Evolutionary conservation across 2,888 invertebrate genomes (phyloP).

Genomic region (Nyleta sp.): DNA sequence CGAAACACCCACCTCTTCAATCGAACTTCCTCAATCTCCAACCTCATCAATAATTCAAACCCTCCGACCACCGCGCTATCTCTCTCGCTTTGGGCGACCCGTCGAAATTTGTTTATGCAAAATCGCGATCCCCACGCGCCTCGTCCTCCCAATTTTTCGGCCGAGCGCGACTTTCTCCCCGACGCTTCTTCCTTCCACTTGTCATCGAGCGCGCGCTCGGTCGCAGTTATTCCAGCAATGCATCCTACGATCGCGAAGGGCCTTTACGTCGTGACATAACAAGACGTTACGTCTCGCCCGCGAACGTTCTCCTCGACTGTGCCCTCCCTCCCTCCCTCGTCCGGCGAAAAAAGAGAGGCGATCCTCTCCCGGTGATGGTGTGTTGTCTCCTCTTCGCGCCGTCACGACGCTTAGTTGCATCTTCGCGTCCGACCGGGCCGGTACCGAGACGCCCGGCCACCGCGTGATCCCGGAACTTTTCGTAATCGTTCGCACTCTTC

Average conservation of each 20-base stretch:
- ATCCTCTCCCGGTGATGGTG: slow-evolving; percentile 63
- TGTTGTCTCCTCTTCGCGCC: slow-evolving; percentile 72
- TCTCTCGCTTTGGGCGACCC: too few species aligned
- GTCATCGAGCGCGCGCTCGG: slow-evolving; percentile 37
- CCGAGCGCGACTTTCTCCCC: slow-evolving; percentile 42
- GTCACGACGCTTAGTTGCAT: slow-evolving; percentile 78
- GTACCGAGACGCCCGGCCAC: slow-evolving; percentile 65
- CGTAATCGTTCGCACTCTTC: too few species aligned
- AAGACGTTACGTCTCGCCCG: slow-evolving; percentile 65
- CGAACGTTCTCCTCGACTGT: slow-evolving; percentile 64
- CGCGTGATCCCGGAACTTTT: too few species aligned
- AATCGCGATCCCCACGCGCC: too few species aligned
- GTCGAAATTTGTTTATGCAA: too few species aligned
- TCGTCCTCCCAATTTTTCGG: too few species aligned
- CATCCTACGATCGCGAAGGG: slow-evolving; percentile 62
- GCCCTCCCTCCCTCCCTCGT: slow-evolving; percentile 63
- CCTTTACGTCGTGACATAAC: slow-evolving; percentile 67
- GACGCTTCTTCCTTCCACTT: slow-evolving; percentile 52
- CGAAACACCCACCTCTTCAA: too few species aligned
- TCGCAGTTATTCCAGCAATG: slow-evolving; percentile 64
- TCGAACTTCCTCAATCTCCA: too few species aligned
- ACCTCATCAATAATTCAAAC: too few species aligned
- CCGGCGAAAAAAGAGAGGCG: slow-evolving; percentile 61
- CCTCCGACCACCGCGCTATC: too few species aligned
- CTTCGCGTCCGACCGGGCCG: slow-evolving; percentile 76